Conservation (phyloP, 53 echinoderm and acorn worm genomes). For the Pentamera pediparva region DNA sequence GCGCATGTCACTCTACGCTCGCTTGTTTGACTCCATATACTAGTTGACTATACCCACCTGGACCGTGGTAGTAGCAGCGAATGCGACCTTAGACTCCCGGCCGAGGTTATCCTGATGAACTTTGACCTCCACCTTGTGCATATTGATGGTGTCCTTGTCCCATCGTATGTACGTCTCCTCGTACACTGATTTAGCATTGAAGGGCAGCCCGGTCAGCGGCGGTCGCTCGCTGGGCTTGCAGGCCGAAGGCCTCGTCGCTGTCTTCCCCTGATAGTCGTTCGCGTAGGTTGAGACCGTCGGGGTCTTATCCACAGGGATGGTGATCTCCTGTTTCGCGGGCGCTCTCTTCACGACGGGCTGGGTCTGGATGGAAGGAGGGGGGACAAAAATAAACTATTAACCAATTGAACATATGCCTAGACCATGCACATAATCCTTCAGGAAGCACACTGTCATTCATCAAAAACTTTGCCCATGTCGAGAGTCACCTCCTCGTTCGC, state of each 20-base stretch:
- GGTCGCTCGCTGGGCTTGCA: conserved; percentile 59
- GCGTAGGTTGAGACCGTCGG: conserved; percentile 60
- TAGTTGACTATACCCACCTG: no score
- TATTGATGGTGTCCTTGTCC: conserved; percentile 41
- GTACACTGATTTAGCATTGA: conserved; percentile 64
- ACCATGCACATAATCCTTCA: no score
- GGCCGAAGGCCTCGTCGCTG: conserved; percentile 39
- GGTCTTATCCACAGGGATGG: conserved; percentile 47
- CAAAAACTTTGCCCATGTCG: no score
- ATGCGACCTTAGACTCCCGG: conserved; percentile 31
- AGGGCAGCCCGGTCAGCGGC: conserved; percentile 38
- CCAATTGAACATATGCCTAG: no score
- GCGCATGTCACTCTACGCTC: no score
- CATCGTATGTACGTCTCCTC: conserved; percentile 64
- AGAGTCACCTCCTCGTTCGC: no score
- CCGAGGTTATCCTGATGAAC: conserved; percentile 65
- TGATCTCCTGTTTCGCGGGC: conserved; percentile 39
- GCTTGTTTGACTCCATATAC: no score
- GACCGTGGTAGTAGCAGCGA: conserved; percentile 68
- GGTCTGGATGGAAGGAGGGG: conserved; percentile 12
- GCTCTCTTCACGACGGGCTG: conserved; percentile 10
- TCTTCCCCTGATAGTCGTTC: conserved; percentile 56
- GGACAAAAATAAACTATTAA: no score
- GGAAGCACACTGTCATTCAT: no score
- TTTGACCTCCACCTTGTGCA: conserved; percentile 48